Percentiles rank a stretch among this genome's conserved stretches.
Evolutionary conservation across 2,888 invertebrate species (phyloP).

Genomic region (Philopedon plagiatum): DNA sequence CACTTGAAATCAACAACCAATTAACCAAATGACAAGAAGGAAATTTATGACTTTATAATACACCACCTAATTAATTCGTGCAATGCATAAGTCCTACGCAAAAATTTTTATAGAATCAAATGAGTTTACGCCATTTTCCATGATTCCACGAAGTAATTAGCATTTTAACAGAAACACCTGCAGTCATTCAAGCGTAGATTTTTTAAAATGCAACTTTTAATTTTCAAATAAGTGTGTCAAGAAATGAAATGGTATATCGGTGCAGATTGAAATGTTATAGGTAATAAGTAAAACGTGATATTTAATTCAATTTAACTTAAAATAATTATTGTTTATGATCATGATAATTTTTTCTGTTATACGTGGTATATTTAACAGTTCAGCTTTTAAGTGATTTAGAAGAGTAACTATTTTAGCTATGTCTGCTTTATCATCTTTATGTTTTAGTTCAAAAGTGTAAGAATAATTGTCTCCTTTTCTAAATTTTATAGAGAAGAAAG

Average conservation of each 20-base stretch:
- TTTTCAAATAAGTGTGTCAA: constrained; percentile 34
- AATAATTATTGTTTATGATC: constrained; percentile 3
- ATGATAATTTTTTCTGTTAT: background rate
- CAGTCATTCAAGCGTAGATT: constrained; percentile 53
- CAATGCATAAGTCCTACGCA: constrained; percentile 12
- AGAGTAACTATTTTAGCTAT: no score
- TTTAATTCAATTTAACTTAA: constrained; percentile 8
- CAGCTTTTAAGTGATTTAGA: no score
- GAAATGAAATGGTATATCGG: background rate
- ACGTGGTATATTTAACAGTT: background rate
- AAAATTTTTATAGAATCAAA: constrained; percentile 6
- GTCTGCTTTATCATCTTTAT: no score
- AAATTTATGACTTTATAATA: constrained; percentile 11
- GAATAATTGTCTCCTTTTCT: no score
- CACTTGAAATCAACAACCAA: constrained; percentile 15
- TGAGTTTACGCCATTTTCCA: constrained; percentile 25
- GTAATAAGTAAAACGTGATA: background rate
- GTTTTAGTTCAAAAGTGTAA: no score
- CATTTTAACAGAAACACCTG: constrained; percentile 58
- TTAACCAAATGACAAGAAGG: constrained; percentile 18
- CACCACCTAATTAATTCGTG: constrained; percentile 13
- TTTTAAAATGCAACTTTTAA: constrained; percentile 20
- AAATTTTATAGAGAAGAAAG: no score
- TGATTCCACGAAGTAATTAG: constrained; percentile 53
- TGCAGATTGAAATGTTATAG: constrained; percentile 11